These are phyloP conservation scores for Aricia artaxerxes DNA, from an alignment of 2,888 invertebrate genomes.

Conservation along the genomic window DNA sequence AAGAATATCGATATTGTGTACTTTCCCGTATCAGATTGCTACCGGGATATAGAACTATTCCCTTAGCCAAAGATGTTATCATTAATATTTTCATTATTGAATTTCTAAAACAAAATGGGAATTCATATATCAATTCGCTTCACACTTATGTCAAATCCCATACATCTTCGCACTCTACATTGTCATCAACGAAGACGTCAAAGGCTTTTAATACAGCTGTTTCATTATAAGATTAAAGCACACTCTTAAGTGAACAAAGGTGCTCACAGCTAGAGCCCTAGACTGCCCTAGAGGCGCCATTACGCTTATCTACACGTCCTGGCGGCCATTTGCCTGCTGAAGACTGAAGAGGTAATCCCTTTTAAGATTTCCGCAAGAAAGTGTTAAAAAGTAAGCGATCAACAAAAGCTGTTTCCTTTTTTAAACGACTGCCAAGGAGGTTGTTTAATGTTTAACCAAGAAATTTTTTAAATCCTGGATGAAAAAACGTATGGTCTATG, in stretches of 20 bases:
- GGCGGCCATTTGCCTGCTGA: not conserved
- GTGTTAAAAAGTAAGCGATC: not conserved
- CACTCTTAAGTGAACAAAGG: slow-evolving; percentile 7
- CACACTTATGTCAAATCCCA: too few relatives aligned
- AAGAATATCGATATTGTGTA: too few relatives aligned
- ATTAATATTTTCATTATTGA: too few relatives aligned
- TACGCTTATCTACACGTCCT: slow-evolving; percentile 15
- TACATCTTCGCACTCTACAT: too few relatives aligned
- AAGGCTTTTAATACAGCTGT: not conserved
- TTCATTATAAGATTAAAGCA: slow-evolving; percentile 12
- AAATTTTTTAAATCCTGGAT: not conserved
- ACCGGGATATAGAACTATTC: too few relatives aligned
- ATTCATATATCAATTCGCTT: too few relatives aligned
- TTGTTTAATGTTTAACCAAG: not conserved
- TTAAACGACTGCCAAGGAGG: not conserved
- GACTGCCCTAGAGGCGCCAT: not conserved
- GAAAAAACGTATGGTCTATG: too few relatives aligned
- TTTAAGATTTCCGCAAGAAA: not conserved
- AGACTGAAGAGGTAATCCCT: not conserved
- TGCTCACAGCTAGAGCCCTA: not conserved
- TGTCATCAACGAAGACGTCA: not conserved
- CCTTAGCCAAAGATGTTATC: too few relatives aligned
- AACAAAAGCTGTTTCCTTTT: not conserved
- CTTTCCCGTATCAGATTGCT: too few relatives aligned
- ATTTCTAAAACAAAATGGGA: too few relatives aligned